Evolutionary conservation across 1,140 invertebrate genomes (phyloP), one percentile per base, ranked within the genome.

Genomic region (Nasonia giraulti): DNA sequence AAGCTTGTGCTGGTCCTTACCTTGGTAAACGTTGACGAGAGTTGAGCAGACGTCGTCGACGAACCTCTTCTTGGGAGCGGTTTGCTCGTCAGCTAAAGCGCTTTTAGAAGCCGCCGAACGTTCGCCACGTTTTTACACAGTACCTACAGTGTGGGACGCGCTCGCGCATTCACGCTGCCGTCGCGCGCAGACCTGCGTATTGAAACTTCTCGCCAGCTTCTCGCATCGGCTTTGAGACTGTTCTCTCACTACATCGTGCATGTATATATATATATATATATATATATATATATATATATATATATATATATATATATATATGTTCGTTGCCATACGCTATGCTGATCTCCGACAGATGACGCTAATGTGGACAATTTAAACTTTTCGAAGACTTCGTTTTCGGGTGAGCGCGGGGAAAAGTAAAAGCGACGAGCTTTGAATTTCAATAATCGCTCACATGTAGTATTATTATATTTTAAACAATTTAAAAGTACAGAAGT

Each of bases 401-500:
- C 33, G 33, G 33, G 33, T 3, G 33, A 37, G 5, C 33, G 74
- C 37, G 37, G 37, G 37, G 8, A 31, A n/a, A 71, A 8, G 7
- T 20, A 80, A 62, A 62, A 17, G n/a, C 27, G 17, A 50, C 44
- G 14, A 27, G 44, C 31, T 68, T 33, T 37, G 7, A 80, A 69
- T 83, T 77, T 78, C 17, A 8, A 79, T 79, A 62, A 79, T 69
- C 37, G 6, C 71, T 80, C 69, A 84, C 83, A 84, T 84, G 40
- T 75, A 84, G 69, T 76, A 23, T 68, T 83, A 78, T 37, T 27
- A 44, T 83, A 80, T 80, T 80, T 79, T 0, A 84, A 80, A 84
- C 23, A 66, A 75, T 84, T 84, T 80, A 44, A 75, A 80, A 75
- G 20, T 84, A 80, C 83, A 84, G 44, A 80, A 84, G 55, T 20